Evolutionary conservation across 2,797 vertebrate species (phyloP).

Genomic region (Peromyscus eremicus): DNA sequence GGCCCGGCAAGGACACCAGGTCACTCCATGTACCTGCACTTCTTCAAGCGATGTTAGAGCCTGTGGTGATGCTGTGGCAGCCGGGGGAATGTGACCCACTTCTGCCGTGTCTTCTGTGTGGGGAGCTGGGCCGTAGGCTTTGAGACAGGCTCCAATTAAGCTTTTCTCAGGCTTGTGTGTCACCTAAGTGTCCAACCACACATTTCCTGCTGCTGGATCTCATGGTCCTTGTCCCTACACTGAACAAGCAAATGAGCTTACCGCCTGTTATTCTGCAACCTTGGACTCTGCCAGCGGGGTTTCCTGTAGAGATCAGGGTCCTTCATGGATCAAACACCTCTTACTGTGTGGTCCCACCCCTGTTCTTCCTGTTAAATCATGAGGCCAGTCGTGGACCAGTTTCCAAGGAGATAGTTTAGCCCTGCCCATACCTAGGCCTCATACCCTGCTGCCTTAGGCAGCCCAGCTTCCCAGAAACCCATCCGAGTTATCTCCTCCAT

Average conservation of each 20-base stretch:
- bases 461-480: not conserved
- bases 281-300: not conserved
- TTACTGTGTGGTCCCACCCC: not conserved
- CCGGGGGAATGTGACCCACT: conserved; percentile 82
- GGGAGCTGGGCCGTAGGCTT: conserved; percentile 48
- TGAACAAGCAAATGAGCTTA: conserved; percentile 55
- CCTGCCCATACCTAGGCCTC: not conserved
- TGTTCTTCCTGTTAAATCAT: conserved; percentile 48
- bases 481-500: not conserved
- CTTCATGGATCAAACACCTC: conserved; percentile 6
- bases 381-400: not conserved
- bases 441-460: not conserved
- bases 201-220: conserved; percentile 72
- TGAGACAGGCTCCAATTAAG: conserved; percentile 65
- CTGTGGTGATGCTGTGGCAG: not conserved
- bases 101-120: conserved; percentile 48
- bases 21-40: not conserved
- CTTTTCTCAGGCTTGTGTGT: not conserved
- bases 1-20: not conserved
- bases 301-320: conserved; percentile 39
- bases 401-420: conserved; percentile 10
- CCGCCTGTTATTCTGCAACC: not conserved
- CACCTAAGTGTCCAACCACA: conserved; percentile 37
- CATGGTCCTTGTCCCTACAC: not conserved
- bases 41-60: not conserved